Evolutionary conservation across 2,113 vertebrate species (phyloP).

Genomic region (Dasyprocta punctata): DNA sequence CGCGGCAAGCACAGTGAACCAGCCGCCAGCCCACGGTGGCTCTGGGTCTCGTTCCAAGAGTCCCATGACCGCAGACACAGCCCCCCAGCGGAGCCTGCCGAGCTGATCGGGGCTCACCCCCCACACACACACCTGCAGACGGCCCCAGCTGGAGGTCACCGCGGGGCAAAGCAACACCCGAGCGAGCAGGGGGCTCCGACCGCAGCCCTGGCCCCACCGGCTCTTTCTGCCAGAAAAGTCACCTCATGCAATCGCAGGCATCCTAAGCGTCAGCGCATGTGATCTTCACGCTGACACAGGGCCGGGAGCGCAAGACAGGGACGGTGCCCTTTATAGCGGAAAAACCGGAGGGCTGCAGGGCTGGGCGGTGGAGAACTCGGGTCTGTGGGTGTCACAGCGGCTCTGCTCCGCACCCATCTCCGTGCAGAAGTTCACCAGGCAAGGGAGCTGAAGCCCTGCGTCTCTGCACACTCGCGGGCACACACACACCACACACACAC

Average conservation of each 20-base stretch:
- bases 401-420: neutral
- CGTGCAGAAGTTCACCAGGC: neutral
- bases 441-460: neutral
- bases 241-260: neutral
- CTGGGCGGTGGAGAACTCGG: too few relatives aligned
- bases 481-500: neutral
- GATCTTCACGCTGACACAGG: neutral
- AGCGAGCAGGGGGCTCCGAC: neutral
- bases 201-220: neutral
- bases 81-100: neutral
- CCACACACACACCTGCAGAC: too few relatives aligned
- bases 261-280: neutral
- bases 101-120: slow-evolving; percentile 22
- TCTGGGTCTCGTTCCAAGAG: neutral
- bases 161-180: neutral
- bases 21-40: too few relatives aligned
- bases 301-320: neutral
- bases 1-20: too few relatives aligned
- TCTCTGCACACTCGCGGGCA: too few relatives aligned
- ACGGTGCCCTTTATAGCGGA: neutral
- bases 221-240: neutral
- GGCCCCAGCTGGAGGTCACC: neutral
- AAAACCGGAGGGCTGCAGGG: neutral
- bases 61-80: slow-evolving; percentile 14
- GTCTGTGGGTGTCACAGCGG: neutral